Percentiles rank a stretch among this genome's conserved stretches.
These are phyloP conservation scores for Stichodactyla mertensii DNA, from an alignment of 64 coral and sea anemone genomes.

Conservation along the genomic window DNA sequence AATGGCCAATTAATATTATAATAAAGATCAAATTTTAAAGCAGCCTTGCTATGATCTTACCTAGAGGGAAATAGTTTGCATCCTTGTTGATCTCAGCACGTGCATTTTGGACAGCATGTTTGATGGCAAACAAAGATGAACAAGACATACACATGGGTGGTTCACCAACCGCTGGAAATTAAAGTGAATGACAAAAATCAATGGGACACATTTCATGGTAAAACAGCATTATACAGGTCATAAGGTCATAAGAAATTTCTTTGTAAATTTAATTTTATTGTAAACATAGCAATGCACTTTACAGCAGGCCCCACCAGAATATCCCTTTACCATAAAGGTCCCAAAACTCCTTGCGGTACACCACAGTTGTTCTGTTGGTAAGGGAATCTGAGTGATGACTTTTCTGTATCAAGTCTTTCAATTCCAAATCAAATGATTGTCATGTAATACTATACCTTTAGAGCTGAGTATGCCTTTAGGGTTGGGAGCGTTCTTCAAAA, in stretches of 20 bases:
- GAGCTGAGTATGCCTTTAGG: constrained; percentile 65
- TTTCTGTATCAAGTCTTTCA: background rate
- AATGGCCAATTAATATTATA: background rate
- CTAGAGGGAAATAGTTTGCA: constrained; percentile 63
- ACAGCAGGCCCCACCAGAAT: background rate
- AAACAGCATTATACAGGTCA: too few relatives aligned
- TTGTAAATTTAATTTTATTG: too few relatives aligned
- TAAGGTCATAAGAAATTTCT: too few relatives aligned
- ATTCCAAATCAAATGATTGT: background rate
- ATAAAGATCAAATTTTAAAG: background rate
- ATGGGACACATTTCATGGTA: background rate
- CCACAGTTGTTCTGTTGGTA: background rate
- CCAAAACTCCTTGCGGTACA: background rate
- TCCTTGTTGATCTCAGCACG: constrained; percentile 64
- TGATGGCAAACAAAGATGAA: constrained; percentile 71
- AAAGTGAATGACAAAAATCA: background rate
- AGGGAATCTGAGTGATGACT: too few relatives aligned
- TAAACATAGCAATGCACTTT: background rate
- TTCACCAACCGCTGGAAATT: constrained; percentile 56
- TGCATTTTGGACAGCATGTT: constrained; percentile 66
- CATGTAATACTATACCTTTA: constrained; percentile 44
- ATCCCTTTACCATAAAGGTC: too few relatives aligned
- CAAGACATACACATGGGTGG: constrained; percentile 80
- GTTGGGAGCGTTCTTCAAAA: constrained; percentile 73
- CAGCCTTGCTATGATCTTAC: constrained; percentile 17